Evolutionary conservation across 1,140 invertebrate species (phyloP).

Genomic region (Pachypeltis micranthus): DNA sequence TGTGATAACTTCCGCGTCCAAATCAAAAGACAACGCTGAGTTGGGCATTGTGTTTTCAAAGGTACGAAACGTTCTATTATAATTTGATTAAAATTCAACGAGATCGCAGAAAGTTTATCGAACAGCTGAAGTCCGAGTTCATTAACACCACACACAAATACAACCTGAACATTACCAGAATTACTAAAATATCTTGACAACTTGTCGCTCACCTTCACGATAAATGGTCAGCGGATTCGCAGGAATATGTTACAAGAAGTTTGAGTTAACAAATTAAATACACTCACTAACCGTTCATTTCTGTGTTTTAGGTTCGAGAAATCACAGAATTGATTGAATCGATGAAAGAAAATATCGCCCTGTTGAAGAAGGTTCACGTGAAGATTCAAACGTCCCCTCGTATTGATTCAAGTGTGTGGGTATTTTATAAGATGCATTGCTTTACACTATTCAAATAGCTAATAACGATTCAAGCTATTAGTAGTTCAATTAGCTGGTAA

Average conservation of each 20-base stretch:
- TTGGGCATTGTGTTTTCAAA: neutral
- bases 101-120: neutral
- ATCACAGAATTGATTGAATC: neutral
- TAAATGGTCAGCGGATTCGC: neutral
- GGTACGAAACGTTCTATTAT: neutral
- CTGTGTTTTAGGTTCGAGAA: neutral
- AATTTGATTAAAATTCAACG: neutral
- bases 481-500: no score
- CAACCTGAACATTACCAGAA: neutral
- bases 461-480: no score
- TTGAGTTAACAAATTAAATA: neutral
- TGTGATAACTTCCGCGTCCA: neutral
- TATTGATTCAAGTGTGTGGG: constrained; percentile 3
- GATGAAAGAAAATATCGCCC: neutral
- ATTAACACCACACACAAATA: neutral
- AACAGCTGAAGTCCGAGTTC: neutral
- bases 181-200: neutral
- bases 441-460: no score
- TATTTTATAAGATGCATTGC: no score
- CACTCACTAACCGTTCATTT: neutral
- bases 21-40: neutral
- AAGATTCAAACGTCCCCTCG: neutral
- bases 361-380: neutral
- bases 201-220: neutral
- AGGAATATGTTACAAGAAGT: neutral